Evolutionary conservation across 2,888 invertebrate genomes (phyloP), one percentile per base, ranked within the genome.

Genomic region (Mylabris sibirica): DNA sequence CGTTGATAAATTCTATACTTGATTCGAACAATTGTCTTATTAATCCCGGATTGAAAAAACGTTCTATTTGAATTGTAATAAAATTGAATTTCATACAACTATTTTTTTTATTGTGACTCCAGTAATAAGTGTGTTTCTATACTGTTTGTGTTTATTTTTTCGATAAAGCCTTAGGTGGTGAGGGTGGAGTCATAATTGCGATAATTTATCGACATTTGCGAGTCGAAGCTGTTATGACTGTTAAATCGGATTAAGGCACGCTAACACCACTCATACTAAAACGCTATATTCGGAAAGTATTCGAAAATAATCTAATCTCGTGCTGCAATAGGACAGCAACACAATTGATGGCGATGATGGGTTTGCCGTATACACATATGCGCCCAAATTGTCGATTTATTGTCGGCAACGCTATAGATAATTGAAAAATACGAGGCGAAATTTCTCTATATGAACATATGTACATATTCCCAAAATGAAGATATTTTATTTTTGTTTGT

Each of bases 201-300:
- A 70, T 70, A 70, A 72, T 70, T 70, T 72, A 72, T 72, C 68
- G 70, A 66, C 70, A 70, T 12, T 53, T 53, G 22, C 8, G 24
- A 24, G 66, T 68, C 68, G 67, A 64, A 60, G 67, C 60, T 69
- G 61, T 63, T 63, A 64, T 67, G 64, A 35, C 38, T 38, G 20
- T 38, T 41, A 63, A 38, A 63, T 38, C 63, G 63, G 63, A 63
- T 63, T 63, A 63, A 34, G 60, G 38, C 60, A 53, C 53, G 53
- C 53, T 53, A 53, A 24, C 53, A 53, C 53, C 24, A 22, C 9
- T 53, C 53, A 53, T 20, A 53, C 53, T 53, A 53, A 53, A 53
- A 53, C 24, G 24, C 53, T 53, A 53, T 53, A 53, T 53, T 22
- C 24, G 53, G 24, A 53, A 53, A 53, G 53, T 53, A 24, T 53